Evolutionary conservation across 2,113 vertebrate species (phyloP), one percentile per base, ranked within the genome.

Genomic region (Sebastes schlegelii): DNA sequence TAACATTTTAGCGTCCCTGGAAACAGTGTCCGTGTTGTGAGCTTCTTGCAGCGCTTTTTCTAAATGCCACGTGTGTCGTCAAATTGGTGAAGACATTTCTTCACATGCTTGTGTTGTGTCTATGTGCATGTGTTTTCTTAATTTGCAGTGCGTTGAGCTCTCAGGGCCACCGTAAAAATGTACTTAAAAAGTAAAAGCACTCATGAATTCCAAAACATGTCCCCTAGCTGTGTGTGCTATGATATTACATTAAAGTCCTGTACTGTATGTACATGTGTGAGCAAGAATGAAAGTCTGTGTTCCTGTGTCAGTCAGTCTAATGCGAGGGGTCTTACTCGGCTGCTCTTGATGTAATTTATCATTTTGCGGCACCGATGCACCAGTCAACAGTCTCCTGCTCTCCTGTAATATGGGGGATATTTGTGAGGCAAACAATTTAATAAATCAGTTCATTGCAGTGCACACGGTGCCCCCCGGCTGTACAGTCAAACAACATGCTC

Each of bases 351-450:
- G 72, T 83, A 54, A 90, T 94, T 89, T 73, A 90, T 91, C 72
- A 87, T 88, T 88, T 76, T 69, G 82, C 71, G 54, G 79, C 79
- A 72, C 55, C 19, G 57, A 79, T 83, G 75, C 70, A 83, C 67
- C 82, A 86, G 46, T 89, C 86, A 79, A 85, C 89, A 86, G 77
- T 91, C 82, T 86, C 80, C 77, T 51, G 80, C 80, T 78, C 68
- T 21, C 62, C 78, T 66, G 83, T 91, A 86, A 91, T 86, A 86
- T 62, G 62, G 74, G 74, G 57, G 85, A 90, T 91, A 91, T 93
- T 89, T 89, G 89, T 40, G 85, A 93, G 86, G 85, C 84, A 84
- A 91, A 88, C 82, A 88, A 82, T 94, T 93, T 92, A 83, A 94
- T 93, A 94, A 94, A 94, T 94, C 92, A 93, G 80, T 82, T 88